Evolutionary conservation across 2,888 invertebrate species (phyloP).

Genomic region (Ectemnius continuus): DNA sequence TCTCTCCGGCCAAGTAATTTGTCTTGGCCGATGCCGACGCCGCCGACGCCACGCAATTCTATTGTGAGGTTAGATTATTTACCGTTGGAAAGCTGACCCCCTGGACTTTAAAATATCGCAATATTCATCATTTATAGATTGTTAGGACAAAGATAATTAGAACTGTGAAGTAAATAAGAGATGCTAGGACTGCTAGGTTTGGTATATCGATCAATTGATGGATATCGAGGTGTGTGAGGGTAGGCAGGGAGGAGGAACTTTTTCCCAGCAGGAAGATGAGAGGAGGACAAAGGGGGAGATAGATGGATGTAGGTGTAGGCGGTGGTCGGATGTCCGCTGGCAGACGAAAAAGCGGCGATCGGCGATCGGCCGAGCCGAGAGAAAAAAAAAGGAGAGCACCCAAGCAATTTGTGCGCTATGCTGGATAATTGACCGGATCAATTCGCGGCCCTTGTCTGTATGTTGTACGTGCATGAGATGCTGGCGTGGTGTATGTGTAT

Average conservation of each 20-base stretch:
- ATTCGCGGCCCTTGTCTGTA: background rate
- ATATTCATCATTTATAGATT: too few relatives aligned
- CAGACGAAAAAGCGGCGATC: background rate
- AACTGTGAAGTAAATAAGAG: background rate
- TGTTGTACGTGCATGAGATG: slow-evolving; percentile 2
- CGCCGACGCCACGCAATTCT: too few relatives aligned
- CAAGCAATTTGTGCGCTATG: slow-evolving; percentile 1
- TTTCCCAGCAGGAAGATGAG: background rate
- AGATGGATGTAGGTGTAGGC: slow-evolving; percentile 27
- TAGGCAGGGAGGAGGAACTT: background rate
- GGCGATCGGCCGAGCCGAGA: background rate
- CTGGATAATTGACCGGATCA: slow-evolving; percentile 5
- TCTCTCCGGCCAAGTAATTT: slow-evolving; percentile 23
- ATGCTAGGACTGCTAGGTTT: background rate
- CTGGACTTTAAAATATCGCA: too few relatives aligned
- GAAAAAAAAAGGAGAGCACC: background rate
- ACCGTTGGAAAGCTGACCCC: background rate
- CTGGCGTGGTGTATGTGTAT: slow-evolving; percentile 40
- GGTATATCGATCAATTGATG: background rate
- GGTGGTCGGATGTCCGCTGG: slow-evolving; percentile 30
- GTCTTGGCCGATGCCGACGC: too few relatives aligned
- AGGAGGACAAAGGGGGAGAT: too few relatives aligned
- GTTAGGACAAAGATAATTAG: background rate
- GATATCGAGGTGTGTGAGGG: background rate
- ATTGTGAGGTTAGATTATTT: too few relatives aligned